These are phyloP conservation scores for Pachypsylla venusta DNA, from an alignment of 1,140 invertebrate species.

Conservation along the genomic window DNA sequence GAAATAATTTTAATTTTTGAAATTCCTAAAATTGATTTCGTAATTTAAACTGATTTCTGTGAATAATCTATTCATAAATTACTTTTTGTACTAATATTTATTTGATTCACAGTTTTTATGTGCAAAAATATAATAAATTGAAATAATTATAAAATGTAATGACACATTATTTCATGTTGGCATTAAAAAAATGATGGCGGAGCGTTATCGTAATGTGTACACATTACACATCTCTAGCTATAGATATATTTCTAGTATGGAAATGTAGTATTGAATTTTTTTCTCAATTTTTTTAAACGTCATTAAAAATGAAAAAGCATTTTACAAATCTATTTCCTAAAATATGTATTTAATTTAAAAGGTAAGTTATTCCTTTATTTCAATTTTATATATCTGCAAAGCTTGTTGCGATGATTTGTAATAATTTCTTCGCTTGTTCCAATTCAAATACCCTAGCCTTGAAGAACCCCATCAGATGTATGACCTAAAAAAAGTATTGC, in stretches of 20 bases:
- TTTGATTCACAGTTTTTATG: too few species aligned
- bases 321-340: background rate
- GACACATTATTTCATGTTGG: too few species aligned
- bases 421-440: background rate
- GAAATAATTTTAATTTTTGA: too few species aligned
- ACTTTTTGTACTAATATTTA: too few species aligned
- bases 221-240: background rate
- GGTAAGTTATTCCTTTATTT: background rate
- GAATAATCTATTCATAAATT: too few species aligned
- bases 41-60: too few species aligned
- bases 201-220: constrained; percentile 3
- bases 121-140: too few species aligned
- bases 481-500: constrained; percentile 7
- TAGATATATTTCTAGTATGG: constrained; percentile 1
- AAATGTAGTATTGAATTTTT: constrained; percentile 6
- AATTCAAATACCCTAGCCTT: background rate
- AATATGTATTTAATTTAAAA: background rate
- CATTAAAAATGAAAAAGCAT: constrained; percentile 4
- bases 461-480: constrained; percentile 8
- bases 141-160: too few species aligned
- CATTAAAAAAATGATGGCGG: constrained; percentile 9
- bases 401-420: background rate
- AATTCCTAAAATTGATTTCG: too few species aligned
- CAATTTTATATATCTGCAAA: background rate
- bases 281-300: constrained; percentile 5